phyloP scores from a whole-genome alignment of 2,113 vertebrate species.

The Prunella himalayana region DNA sequence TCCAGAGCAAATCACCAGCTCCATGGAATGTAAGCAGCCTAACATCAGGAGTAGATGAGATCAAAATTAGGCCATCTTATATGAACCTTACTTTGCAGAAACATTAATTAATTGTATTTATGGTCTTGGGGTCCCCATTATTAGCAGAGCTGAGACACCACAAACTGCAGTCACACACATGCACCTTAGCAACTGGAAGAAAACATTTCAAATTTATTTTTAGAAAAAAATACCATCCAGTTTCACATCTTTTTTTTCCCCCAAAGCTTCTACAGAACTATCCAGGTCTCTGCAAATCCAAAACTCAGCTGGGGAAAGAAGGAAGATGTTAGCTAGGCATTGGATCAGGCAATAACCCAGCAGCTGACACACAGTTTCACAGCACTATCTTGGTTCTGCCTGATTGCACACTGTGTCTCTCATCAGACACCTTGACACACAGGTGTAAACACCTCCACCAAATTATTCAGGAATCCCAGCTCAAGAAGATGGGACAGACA shows the following conservation, averaged over 20 bases:
- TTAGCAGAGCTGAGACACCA: not conserved
- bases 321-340: not conserved
- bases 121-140: not conserved
- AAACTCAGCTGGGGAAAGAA: not conserved
- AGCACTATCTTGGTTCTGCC: not conserved
- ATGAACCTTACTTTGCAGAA: not conserved
- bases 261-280: not conserved
- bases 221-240: not conserved
- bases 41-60: not conserved
- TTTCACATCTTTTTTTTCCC: not conserved
- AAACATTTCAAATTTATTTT: not conserved
- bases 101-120: not conserved
- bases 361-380: not conserved
- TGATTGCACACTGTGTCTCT: not conserved
- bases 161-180: not conserved
- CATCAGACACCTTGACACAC: not conserved
- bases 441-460: not conserved
- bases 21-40: not conserved
- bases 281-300: not conserved
- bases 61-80: not conserved
- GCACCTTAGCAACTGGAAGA: not conserved
- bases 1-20: not conserved
- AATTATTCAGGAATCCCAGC: not conserved
- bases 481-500: not conserved
- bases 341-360: not conserved